Evolutionary conservation across 2,888 invertebrate genomes (phyloP).

Genomic region (Liposcelis brunnea): DNA sequence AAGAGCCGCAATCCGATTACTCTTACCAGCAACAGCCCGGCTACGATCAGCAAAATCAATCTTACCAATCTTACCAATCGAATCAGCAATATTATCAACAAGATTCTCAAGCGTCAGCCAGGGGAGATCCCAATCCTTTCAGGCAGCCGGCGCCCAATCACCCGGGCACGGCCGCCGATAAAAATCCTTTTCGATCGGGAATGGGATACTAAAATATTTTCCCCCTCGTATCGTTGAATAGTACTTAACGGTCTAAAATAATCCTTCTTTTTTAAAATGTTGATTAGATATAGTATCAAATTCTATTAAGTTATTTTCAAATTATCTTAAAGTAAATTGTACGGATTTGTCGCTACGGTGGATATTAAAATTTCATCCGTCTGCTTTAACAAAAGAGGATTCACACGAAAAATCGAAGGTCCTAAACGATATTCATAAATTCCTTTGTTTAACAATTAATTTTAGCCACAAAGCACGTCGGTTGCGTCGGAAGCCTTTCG

Average conservation of each 20-base stretch:
- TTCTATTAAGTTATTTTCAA: slow-evolving; percentile 4
- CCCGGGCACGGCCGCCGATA: slow-evolving; percentile 24
- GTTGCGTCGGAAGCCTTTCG: too few relatives aligned
- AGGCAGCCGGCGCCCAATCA: slow-evolving; percentile 26
- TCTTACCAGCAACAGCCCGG: slow-evolving; percentile 23
- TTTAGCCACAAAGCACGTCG: too few relatives aligned
- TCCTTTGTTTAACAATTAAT: too few relatives aligned
- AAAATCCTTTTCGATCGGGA: slow-evolving; percentile 72
- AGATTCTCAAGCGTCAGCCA: slow-evolving; percentile 21
- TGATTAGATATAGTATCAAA: slow-evolving; percentile 8
- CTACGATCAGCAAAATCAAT: slow-evolving; percentile 31
- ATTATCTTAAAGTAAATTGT: too few relatives aligned
- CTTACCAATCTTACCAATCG: slow-evolving; percentile 24
- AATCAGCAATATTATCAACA: slow-evolving; percentile 19
- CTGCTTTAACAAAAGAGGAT: too few relatives aligned
- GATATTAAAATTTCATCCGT: too few relatives aligned
- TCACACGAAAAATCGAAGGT: too few relatives aligned
- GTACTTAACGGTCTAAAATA: neutral
- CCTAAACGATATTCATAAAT: too few relatives aligned
- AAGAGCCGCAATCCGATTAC: slow-evolving; percentile 15
- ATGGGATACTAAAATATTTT: slow-evolving; percentile 22
- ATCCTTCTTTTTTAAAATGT: neutral
- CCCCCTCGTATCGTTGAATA: neutral
- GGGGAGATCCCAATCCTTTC: slow-evolving; percentile 28
- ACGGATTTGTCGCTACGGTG: too few relatives aligned